Conservation (phyloP, 2,113 vertebrate genomes). For the Seriola quinqueradiata region DNA sequence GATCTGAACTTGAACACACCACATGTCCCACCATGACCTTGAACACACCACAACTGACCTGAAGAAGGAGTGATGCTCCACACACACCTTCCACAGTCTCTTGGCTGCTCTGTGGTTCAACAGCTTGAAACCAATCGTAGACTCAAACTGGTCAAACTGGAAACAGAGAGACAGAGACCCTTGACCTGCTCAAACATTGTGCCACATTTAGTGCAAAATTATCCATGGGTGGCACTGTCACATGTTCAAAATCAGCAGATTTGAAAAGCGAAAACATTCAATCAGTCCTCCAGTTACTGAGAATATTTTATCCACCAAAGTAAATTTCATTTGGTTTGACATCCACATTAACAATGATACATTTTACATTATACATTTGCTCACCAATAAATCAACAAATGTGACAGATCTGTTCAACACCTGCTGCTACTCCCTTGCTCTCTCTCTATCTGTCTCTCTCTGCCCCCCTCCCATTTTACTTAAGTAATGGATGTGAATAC, state of each 20-base stretch:
- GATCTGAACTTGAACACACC: not conserved
- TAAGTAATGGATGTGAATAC: too few relatives aligned
- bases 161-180: constrained; percentile 15
- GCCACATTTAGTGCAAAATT: not conserved
- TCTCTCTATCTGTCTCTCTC: too few relatives aligned
- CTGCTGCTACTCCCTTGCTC: too few relatives aligned
- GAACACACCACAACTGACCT: constrained; percentile 84
- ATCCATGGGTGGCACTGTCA: not conserved
- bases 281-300: too few relatives aligned
- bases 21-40: not conserved
- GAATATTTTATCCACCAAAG: too few relatives aligned
- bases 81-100: constrained; percentile 98
- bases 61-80: constrained; percentile 99
- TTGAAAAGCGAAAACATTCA: too few relatives aligned
- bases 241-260: not conserved
- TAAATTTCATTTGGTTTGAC: too few relatives aligned
- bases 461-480: too few relatives aligned
- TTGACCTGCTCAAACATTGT: not conserved
- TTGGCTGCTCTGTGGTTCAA: constrained; percentile 97
- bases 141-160: constrained; percentile 99
- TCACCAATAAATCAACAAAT: too few relatives aligned
- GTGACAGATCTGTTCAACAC: too few relatives aligned
- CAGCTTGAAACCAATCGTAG: constrained; percentile 97
- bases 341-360: too few relatives aligned
- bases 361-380: too few relatives aligned